Base-by-base conservation (phyloP, 2,888 invertebrate genomes). In the Anarsia innoxiella region DNA sequence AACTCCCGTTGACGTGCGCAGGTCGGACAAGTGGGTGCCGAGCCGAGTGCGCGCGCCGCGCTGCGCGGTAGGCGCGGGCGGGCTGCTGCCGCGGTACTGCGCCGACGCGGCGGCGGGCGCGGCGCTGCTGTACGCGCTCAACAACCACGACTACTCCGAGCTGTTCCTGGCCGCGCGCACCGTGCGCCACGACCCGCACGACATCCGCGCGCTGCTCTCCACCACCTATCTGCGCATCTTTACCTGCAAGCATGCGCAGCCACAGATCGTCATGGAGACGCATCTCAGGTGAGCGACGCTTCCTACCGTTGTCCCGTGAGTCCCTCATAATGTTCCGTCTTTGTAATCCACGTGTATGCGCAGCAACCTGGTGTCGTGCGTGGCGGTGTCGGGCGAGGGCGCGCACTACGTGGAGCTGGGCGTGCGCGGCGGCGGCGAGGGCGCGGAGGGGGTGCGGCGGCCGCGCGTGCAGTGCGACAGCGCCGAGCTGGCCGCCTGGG, bases 31-130 rank as follows among this genome's bases (percentile, higher is more conserved):
- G 46, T 86, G 87, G 44, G 84, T 89, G 43, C 92, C 93, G 2
- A 82, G 80, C 46, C 86, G 93, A 12, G 88, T 88, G 49, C 86
- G 96, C 36, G 87, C 89, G 23, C 92, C 96, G 1, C 74, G 77
- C 48, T 90, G 91, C 51, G 90, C 91, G 30, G 87, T 89, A 35
- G 93, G 93, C 23, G 90, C 93, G 10, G 94, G 94, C 12, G 95
- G 94, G 5, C 87, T 96, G 36, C 75, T 97, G 48, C 94, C 96
- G n/a, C 84, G 90, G 2, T 97, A 93, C 77, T 92, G 91, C 49
- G 75, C 80, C 33, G 88, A 89, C 49, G 57, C 56, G 42, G 51
- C 42, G 12, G 46, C 45, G 45, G 96, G 95, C 4, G 96, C 96
- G 60, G 93, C 62, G 49, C 63, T 76, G 56, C 87, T 97, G 41